Evolutionary conservation across 1,140 invertebrate genomes (phyloP), one percentile per base, ranked within the genome.

Genomic region (Leptopilina clavipes): DNA sequence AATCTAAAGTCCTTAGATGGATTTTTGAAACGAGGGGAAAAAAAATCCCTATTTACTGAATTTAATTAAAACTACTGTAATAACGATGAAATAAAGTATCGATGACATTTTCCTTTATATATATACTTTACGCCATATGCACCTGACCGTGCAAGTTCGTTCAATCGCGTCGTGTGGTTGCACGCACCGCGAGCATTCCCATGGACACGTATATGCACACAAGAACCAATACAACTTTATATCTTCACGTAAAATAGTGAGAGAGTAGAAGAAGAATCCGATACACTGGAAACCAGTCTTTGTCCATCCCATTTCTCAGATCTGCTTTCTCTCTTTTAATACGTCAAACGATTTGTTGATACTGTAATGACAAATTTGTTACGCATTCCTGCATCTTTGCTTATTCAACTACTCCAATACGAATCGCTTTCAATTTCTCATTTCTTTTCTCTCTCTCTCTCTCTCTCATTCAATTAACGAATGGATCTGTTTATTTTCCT

Each of bases 151-250:
- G 18, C 76, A 73, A 25, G 70, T 78, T 54, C 52, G 65, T 65
- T 59, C 17, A 44, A 72, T 75, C 73, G 70, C 70, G n/a, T 52
- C 40, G 43, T 86, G 87, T 83, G 87, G 87, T 87, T 89, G 83
- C 86, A 89, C 86, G 88, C 86, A 86, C 73, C 76, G 48, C 79
- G 85, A 86, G 76, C 82, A 83, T 89, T 89, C 88, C 88, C 88
- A 89, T 84, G 83, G 75, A 74, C 74, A 56, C 22, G 52, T 17
- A 10, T 78, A 76, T 79, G 75, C 76, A 78, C 80, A 81, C 80
- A 48, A 2, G 25, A 8, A 12, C 25, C 11, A 6, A 65, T 14
- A 65, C 19, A 17, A 22, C 8, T 10, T 1, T 6, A 48, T 18
- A 76, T 75, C 82, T 74, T 76, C 76, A 75, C 52, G 70, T 75